Evolutionary conservation across 2,888 invertebrate species (phyloP), one percentile per base, ranked within the genome.

Genomic region (Lithosia quadra): DNA sequence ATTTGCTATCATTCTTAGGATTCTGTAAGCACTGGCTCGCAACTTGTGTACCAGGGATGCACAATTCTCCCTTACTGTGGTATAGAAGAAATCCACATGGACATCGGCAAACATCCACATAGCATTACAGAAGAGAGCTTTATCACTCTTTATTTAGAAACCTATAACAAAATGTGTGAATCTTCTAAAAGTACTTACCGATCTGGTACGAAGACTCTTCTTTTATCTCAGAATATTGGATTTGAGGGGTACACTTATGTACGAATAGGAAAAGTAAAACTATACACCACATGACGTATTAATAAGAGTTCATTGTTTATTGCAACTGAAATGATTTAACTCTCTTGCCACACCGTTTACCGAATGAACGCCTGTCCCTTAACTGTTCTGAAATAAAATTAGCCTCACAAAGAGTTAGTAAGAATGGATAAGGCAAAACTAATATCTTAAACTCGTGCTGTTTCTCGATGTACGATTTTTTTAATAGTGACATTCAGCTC

Each of bases 151-250:
- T n/a, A 49, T n/a, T n/a, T 49, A 49, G 2, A 0, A n/a, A 49
- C 18, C 43, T 18, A 18, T 49, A 2, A 7, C 18, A 49, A n/a
- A 49, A 49, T 34, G 18, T 5, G 34, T 59, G n/a, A 64, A n/a
- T 28, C 24, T 57, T 39, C 22, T 55, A 9, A 21, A n/a, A 18
- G 11, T 13, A 85, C 89, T 88, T 72, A 92, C 92, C 92, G 75
- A 93, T 88, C 83, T 92, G 86, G 73, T 88, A 92, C 3, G 88
- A 84, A 66, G 87, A 75, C 65, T 88, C 84, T 21, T 71, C 24
- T 67, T 15, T 77, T 86, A 62, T 85, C 79, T 75, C 82, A 10
- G 34, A 18, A 58, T 83, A 83, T 11, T 79, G 73, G 60, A 91
- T 78, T 69, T 92, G 88, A 5, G 89, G 63, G 56, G 76, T 75